Conservation (phyloP, 2,888 invertebrate species). For the Lasius fuliginosus region DNA sequence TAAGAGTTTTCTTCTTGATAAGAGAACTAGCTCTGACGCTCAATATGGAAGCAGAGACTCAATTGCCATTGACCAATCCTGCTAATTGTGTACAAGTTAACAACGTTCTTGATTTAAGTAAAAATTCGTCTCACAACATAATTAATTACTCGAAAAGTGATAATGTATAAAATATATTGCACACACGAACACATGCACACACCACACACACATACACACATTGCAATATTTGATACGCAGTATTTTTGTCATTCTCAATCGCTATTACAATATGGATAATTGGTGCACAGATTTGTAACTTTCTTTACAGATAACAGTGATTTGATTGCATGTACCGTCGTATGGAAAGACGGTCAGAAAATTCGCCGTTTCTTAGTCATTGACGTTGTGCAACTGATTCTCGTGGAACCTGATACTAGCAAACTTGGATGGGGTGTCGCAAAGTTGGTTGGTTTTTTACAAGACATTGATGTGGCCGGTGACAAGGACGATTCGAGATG, state of each 20-base stretch:
- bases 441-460: constrained; percentile 97
- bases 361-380: constrained; percentile 98
- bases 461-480: constrained; percentile 97
- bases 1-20: constrained; percentile 96
- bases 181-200: too few relatives aligned
- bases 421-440: constrained; percentile 99
- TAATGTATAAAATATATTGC: neutral
- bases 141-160: neutral
- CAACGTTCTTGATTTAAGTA: constrained; percentile 98
- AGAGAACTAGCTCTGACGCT: constrained; percentile 93
- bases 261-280: neutral
- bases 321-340: constrained; percentile 97
- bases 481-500: constrained; percentile 99
- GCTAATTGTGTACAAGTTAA: constrained; percentile 96
- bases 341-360: constrained; percentile 95
- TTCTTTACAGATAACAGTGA: constrained; percentile 96
- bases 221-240: neutral
- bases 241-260: constrained; percentile 13
- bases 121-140: constrained; percentile 69
- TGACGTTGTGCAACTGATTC: constrained; percentile 97
- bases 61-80: constrained; percentile 96
- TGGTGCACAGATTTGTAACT: constrained; percentile 89
- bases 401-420: constrained; percentile 98
- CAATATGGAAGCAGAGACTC: constrained; percentile 93
- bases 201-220: neutral